These are phyloP conservation scores for Nephrocerus scutellatus DNA, from an alignment of 2,888 invertebrate species.

Conservation along the genomic window DNA sequence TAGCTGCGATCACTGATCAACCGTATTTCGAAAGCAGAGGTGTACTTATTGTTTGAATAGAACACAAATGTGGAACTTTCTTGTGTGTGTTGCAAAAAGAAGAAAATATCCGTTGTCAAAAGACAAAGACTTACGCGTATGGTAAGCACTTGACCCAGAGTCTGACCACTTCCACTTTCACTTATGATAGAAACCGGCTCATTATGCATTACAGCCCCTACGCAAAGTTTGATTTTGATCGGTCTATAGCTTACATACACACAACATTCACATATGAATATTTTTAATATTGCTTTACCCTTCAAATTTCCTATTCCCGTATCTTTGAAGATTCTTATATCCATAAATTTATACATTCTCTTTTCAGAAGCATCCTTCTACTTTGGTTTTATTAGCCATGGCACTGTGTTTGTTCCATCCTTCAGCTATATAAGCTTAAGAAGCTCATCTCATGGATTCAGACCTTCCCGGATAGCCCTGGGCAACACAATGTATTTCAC, in stretches of 20 bases:
- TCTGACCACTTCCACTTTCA: no score
- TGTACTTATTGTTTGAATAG: no score
- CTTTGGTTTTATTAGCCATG: slow-evolving; percentile 33
- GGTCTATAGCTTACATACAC: not conserved
- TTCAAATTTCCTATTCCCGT: not conserved
- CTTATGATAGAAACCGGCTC: not conserved
- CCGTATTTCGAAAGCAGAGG: no score
- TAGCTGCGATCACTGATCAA: no score
- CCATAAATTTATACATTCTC: not conserved
- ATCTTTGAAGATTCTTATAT: not conserved
- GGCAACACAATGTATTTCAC: slow-evolving; percentile 30
- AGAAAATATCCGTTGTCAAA: no score
- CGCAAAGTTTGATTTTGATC: not conserved
- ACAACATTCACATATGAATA: not conserved
- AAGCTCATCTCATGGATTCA: slow-evolving; percentile 28
- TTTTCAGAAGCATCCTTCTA: slow-evolving; percentile 33
- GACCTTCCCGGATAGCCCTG: slow-evolving; percentile 32
- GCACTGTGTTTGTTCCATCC: slow-evolving; percentile 30
- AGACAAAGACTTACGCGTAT: no score
- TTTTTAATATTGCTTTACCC: not conserved
- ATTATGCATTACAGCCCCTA: not conserved
- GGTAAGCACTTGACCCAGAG: no score
- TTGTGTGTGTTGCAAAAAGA: no score
- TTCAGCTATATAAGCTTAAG: slow-evolving; percentile 37
- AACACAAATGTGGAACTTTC: no score